Conservation (phyloP, 2,113 vertebrate species). For the Prochilodus magdalenae region DNA sequence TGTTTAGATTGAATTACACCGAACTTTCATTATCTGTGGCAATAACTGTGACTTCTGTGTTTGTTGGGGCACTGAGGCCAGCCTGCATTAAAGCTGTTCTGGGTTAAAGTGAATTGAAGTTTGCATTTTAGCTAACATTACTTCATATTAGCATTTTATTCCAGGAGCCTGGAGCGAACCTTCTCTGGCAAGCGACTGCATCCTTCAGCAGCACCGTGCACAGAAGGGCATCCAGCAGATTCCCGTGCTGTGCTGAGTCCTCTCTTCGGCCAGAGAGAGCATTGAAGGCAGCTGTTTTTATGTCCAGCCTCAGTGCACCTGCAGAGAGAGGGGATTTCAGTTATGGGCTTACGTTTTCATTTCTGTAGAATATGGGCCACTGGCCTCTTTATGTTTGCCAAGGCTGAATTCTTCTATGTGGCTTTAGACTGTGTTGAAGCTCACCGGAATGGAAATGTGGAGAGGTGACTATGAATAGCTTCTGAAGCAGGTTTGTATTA, state of each 20-base stretch:
- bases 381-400: slow-evolving; percentile 54
- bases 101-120: too few relatives aligned
- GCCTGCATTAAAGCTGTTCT: not conserved
- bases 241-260: slow-evolving; percentile 4
- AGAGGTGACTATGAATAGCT: slow-evolving; percentile 59
- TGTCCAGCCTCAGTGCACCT: slow-evolving; percentile 8
- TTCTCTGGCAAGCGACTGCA: not conserved
- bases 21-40: not conserved
- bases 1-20: not conserved
- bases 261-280: slow-evolving; percentile 16
- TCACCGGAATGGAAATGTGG: slow-evolving; percentile 74
- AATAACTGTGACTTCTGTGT: not conserved
- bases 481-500: slow-evolving; percentile 57
- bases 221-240: not conserved
- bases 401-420: slow-evolving; percentile 47
- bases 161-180: not conserved
- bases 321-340: slow-evolving; percentile 12
- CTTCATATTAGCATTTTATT: too few relatives aligned
- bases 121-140: too few relatives aligned
- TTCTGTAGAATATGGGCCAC: slow-evolving; percentile 22
- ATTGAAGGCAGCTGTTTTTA: slow-evolving; percentile 23
- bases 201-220: not conserved
- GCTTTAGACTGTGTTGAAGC: slow-evolving; percentile 63
- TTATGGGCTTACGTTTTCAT: slow-evolving; percentile 48
- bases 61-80: not conserved